Base-by-base conservation (phyloP, 2,113 vertebrate species). In the Hippopotamus amphibius region DNA sequence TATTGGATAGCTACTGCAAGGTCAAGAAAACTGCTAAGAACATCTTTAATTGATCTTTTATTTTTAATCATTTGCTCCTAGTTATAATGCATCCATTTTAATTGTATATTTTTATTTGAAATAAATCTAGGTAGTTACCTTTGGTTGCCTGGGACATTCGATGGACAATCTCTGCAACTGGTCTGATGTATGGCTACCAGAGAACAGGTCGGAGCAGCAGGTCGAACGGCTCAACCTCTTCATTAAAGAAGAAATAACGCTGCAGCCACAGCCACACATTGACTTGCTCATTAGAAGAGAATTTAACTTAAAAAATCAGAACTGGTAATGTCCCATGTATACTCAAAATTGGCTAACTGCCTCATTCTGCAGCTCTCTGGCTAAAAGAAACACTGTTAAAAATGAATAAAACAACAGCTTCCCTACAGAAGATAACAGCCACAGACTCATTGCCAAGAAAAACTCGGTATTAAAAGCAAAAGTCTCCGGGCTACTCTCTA, bases 221-320 rank as follows among this genome's bases (percentile, higher is more conserved):
- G 99, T 99, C 90, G 99, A 99, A 99, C 99, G 99, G 98, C 99
- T 99, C 99, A 99, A 99, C 99, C 99, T 99, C 99, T 99, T 99
- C 99, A 99, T 99, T 99, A 99, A 99, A 98, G 99, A 99, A 98
- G 99, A 99, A 99, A 99, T 99, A 99, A 99, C 97, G 99, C 99
- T 99, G 99, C 99, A 99, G 98, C 99, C 99, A 99, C 99, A 99
- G 99, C 99, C 99, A 98, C 99, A 99, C 99, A 99, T 99, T 98
- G 99, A 99, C 98, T 99, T 99, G 98, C 98, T 99, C 99, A 99
- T 99, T 98, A 98, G 99, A 98, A 16, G 97, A 99, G 96, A 98
- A 98, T 98, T 97, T 98, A 98, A 98, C 96, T 98, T 97, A 98
- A 98, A 98, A 99, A 99, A 98, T 97, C 95, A 97, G 97, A 97